Percentiles rank a stretch among this genome's conserved stretches.
Evolutionary conservation across 2,888 invertebrate genomes (phyloP).

Genomic region (Marronus borbonicus): DNA sequence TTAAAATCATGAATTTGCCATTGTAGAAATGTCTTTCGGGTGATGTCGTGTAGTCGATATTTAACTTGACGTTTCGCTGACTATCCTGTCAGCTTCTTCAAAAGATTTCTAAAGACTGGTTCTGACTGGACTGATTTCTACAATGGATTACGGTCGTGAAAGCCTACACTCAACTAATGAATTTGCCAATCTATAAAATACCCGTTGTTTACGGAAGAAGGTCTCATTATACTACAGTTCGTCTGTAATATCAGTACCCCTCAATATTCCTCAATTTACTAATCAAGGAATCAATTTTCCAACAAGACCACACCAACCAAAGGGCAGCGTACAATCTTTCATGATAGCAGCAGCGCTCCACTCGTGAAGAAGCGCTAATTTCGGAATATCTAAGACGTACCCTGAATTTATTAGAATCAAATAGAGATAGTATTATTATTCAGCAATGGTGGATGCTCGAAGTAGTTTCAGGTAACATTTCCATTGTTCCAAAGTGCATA

Average conservation of each 20-base stretch:
- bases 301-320: conserved; percentile 13
- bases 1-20: background rate
- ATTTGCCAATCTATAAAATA: background rate
- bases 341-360: background rate
- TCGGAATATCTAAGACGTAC: conserved; percentile 2
- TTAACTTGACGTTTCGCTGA: too few species aligned
- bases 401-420: conserved; percentile 36
- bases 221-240: background rate
- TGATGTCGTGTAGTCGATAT: too few species aligned
- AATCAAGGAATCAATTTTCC: conserved; percentile 9
- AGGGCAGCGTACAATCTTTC: background rate
- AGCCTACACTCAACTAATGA: too few species aligned
- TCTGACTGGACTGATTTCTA: too few species aligned
- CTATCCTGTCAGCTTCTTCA: too few species aligned
- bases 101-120: too few species aligned
- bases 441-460: conserved; percentile 19
- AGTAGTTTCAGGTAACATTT: conserved; percentile 32
- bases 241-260: too few species aligned
- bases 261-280: too few species aligned
- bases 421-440: conserved; percentile 40
- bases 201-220: background rate
- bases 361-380: conserved; percentile 1
- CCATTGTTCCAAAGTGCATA: conserved; percentile 36
- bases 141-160: too few species aligned
- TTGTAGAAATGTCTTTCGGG: too few species aligned